phyloP scores from a whole-genome alignment of 2,113 vertebrate genomes.

The Clarias magur region DNA sequence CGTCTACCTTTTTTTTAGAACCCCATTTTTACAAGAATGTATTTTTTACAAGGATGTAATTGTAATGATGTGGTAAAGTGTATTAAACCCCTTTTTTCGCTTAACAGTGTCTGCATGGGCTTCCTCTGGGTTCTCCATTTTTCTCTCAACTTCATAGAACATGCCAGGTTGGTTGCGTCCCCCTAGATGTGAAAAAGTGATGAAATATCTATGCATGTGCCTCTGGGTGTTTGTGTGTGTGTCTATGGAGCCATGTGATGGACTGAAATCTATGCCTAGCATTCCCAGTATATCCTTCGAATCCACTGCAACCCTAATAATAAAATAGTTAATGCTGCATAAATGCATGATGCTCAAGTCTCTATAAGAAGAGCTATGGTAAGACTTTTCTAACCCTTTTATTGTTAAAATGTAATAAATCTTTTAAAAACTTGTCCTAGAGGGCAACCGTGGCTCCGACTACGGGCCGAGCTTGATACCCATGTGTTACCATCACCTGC shows the following conservation, averaged over 20 bases:
- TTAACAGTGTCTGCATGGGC: neutral
- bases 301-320: neutral
- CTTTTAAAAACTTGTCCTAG: no score
- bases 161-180: neutral
- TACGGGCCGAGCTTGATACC: no score
- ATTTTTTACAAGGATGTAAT: neutral
- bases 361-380: neutral
- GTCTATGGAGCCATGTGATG: neutral
- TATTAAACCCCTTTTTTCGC: neutral
- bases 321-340: neutral
- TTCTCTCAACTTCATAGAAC: neutral
- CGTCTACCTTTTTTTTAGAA: neutral
- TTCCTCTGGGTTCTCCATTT: neutral
- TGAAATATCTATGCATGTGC: neutral
- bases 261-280: neutral
- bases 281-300: neutral
- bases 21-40: neutral
- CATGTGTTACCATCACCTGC: no score
- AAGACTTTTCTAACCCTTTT: neutral
- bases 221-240: neutral
- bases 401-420: neutral
- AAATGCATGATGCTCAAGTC: neutral
- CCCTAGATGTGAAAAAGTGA: neutral
- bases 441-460: no score
- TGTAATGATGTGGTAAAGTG: neutral